Conservation (phyloP, 2,113 vertebrate genomes). For the Xenus cinereus region DNA sequence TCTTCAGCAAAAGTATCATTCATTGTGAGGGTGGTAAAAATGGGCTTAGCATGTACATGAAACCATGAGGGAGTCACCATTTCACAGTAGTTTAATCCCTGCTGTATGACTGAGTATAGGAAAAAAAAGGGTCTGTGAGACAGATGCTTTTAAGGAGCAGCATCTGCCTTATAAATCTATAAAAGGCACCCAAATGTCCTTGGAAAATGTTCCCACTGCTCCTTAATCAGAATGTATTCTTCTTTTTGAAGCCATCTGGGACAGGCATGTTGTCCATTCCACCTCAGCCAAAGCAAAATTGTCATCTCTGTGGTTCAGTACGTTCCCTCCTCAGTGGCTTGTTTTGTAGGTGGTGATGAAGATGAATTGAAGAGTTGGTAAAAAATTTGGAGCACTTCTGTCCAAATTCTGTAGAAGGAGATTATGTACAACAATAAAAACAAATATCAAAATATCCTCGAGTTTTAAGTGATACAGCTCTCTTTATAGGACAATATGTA, state of each 20-base stretch:
- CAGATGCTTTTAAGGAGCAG: slow-evolving; percentile 53
- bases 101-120: neutral
- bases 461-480: neutral
- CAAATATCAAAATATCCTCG: neutral
- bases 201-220: slow-evolving; percentile 68
- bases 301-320: slow-evolving; percentile 8
- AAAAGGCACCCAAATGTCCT: slow-evolving; percentile 66
- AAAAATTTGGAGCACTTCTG: neutral
- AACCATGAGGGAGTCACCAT: neutral
- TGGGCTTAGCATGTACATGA: neutral
- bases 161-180: slow-evolving; percentile 68
- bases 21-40: neutral
- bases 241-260: slow-evolving; percentile 67
- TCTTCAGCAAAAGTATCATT: neutral
- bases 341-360: neutral
- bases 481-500: neutral
- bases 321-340: slow-evolving; percentile 29
- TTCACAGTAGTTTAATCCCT: neutral
- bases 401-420: neutral
- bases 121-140: slow-evolving; percentile 22
- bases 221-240: slow-evolving; percentile 56
- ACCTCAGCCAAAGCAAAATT: slow-evolving; percentile 37
- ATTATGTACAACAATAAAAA: neutral
- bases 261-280: slow-evolving; percentile 51
- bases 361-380: neutral